Evolutionary conservation across 2,113 vertebrate genomes (phyloP), one percentile per base, ranked within the genome.

Genomic region (Malurus cyaneus): DNA sequence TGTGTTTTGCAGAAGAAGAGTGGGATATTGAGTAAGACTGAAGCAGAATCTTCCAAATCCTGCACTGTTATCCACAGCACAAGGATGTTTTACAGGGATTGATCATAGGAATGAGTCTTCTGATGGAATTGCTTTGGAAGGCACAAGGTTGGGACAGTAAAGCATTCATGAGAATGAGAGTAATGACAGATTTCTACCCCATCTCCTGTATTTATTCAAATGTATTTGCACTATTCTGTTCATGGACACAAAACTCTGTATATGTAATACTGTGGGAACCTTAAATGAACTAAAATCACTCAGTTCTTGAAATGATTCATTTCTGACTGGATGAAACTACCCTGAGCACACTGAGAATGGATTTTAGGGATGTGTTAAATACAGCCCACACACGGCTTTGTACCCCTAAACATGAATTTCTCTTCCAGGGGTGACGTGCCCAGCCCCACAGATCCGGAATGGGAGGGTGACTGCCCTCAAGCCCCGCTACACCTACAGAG

Each of bases 381-480:
- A 5, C n/a, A 61, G 41, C 28, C 14, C 14, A 7, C 36, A 5
- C 8, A 12, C 0, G 7, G 26, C 32, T 81, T 3, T 11, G 19
- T 1, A 2, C 7, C 53, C 59, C 53, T 14, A 14, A 73, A 21
- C 0, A 5, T 1, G 7, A n/a, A 7, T 97, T 67, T 91, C 14
- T 53, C 80, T 97, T 81, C 21, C 96, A 83, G 76, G 42, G 67
- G 84, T 96, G 49, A 21, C 19, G 14, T 98, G 98, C 42, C 69
- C 89, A 18, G 57, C 1, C 14, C 91, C 65, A 57, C 11, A 8
- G 15, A 6, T 98, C 47, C 53, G 0, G 61, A 92, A 98, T 0
- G 97, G 95, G 34, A 66, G 25, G 36, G 29, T 93, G 44, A 29
- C 86, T 36, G 31, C 1, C 59, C 80, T 18, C 11, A 83, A 53